A percentile compares a stretch with the other conserved stretches of the same genome.
phyloP scores from a whole-genome alignment of 1,140 invertebrate genomes.

The Venustaconcha ellipsiformis region DNA sequence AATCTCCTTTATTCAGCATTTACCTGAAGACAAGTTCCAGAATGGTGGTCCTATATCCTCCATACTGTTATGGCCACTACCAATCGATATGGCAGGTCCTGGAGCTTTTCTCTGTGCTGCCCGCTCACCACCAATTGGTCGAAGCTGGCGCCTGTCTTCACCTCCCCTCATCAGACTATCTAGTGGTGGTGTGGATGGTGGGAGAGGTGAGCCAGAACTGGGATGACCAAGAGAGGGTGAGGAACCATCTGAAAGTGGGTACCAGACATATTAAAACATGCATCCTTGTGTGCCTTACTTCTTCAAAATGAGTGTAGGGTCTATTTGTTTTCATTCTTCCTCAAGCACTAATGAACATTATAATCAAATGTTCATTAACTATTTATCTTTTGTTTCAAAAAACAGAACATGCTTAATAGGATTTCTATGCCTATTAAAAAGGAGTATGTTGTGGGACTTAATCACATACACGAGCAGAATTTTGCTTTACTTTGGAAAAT shows the following conservation, averaged over 20 bases:
- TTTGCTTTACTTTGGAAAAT: too few species aligned
- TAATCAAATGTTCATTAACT: neutral
- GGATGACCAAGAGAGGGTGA: conserved; percentile 43
- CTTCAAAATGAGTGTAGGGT: neutral
- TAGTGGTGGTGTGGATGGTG: conserved; percentile 45
- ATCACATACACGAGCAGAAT: too few species aligned
- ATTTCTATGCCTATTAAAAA: too few species aligned
- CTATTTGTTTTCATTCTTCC: neutral
- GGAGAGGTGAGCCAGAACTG: conserved; percentile 41
- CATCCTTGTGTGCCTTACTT: neutral
- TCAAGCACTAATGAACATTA: neutral
- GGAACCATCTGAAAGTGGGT: conserved; percentile 30
- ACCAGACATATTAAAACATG: neutral
- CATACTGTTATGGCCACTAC: conserved; percentile 10
- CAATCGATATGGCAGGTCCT: conserved; percentile 16
- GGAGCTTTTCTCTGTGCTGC: conserved; percentile 45
- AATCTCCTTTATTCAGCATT: conserved; percentile 7
- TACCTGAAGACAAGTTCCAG: conserved; percentile 44
- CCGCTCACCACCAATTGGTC: conserved; percentile 53
- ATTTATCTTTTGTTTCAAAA: neutral
- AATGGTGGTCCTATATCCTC: conserved; percentile 37
- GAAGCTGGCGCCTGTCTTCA: conserved; percentile 42
- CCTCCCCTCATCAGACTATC: conserved; percentile 35
- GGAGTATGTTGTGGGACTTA: too few species aligned
- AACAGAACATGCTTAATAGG: too few species aligned